These are phyloP conservation scores for Tetragnatha versicolor DNA, from an alignment of 1,140 invertebrate species.

Conservation along the genomic window DNA sequence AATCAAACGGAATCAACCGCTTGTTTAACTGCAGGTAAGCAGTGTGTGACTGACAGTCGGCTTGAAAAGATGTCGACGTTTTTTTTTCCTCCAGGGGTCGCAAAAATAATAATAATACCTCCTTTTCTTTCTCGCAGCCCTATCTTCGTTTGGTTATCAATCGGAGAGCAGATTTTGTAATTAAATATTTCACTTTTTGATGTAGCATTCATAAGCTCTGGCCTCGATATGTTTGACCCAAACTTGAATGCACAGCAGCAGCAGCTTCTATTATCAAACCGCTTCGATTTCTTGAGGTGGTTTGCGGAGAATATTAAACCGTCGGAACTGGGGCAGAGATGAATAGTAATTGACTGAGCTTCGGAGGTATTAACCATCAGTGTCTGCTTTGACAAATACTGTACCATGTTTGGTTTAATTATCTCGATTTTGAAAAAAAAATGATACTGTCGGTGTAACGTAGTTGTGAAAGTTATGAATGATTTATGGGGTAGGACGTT, in stretches of 20 bases:
- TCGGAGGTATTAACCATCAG: no score
- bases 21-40: conserved; percentile 3
- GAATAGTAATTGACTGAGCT: not conserved
- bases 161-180: conserved; percentile 5
- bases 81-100: not conserved
- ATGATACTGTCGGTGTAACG: no score
- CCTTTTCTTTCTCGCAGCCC: not conserved
- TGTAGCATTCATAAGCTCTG: not conserved
- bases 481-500: no score
- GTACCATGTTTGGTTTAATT: no score
- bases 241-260: not conserved
- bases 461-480: no score
- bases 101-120: not conserved
- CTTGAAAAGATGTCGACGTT: not conserved
- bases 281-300: not conserved
- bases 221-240: conserved; percentile 2
- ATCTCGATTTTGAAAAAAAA: no score
- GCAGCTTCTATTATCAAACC: not conserved
- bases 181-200: conserved; percentile 16
- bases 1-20: not conserved
- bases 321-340: not conserved
- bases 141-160: not conserved
- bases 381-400: no score
- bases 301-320: not conserved
- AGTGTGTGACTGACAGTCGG: not conserved